phyloP scores from a whole-genome alignment of 2,797 vertebrate genomes.

The Sebastes nivosus region DNA sequence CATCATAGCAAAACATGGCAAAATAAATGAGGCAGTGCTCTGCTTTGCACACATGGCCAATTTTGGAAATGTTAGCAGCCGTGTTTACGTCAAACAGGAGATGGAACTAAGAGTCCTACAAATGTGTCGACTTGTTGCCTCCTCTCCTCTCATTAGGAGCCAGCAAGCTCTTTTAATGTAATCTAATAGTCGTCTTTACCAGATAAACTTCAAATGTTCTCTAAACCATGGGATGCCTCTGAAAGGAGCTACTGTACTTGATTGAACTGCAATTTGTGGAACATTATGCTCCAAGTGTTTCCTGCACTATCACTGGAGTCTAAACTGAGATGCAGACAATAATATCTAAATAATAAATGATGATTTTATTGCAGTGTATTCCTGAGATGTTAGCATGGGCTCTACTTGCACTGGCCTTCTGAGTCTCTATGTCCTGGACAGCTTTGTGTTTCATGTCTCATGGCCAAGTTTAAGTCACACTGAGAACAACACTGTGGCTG shows the following conservation, averaged over 20 bases:
- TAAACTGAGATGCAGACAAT: neutral
- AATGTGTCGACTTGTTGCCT: constrained; percentile 28
- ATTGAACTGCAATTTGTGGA: neutral
- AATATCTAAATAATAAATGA: neutral
- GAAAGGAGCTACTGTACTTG: neutral
- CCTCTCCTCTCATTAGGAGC: constrained; percentile 18
- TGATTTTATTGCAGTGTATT: neutral
- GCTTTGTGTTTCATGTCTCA: constrained; percentile 12
- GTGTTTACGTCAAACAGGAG: constrained; percentile 57
- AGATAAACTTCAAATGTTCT: neutral
- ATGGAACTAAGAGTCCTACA: constrained; percentile 35
- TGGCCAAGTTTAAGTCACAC: neutral
- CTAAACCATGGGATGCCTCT: neutral
- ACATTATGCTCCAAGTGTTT: neutral
- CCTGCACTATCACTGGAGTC: neutral
- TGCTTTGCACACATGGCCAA: constrained; percentile 54
- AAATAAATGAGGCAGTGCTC: constrained; percentile 38
- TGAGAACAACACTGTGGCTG: neutral
- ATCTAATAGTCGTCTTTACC: constrained; percentile 3
- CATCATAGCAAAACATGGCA: constrained; percentile 45
- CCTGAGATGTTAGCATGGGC: neutral
- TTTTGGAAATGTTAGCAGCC: constrained; percentile 60
- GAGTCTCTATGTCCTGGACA: neutral
- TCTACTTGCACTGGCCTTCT: neutral
- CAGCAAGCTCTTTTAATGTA: neutral